Conservation (phyloP, 2,113 vertebrate species). For the Pycnonotus jocosus region DNA sequence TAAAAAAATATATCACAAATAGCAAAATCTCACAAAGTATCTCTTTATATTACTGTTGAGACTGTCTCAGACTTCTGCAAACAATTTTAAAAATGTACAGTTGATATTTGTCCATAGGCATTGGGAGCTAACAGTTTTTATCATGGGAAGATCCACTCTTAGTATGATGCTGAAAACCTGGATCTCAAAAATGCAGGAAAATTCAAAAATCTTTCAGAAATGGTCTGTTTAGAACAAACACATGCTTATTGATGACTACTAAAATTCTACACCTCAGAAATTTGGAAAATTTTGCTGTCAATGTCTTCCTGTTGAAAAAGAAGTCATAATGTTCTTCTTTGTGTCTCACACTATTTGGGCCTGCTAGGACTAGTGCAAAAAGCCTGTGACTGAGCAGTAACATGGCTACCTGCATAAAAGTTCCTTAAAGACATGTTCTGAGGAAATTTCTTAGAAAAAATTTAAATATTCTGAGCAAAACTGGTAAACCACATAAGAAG, state of each 20-base stretch:
- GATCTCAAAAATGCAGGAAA: not conserved
- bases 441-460: not conserved
- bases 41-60: not conserved
- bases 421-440: not conserved
- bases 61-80: accelerated
- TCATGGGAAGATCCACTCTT: not conserved
- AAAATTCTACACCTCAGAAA: not conserved
- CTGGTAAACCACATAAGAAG: not conserved
- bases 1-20: not conserved
- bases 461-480: not conserved
- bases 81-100: not conserved
- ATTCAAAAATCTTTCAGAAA: not conserved
- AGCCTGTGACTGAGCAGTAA: not conserved
- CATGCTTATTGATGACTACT: not conserved
- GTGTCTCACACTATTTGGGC: not conserved
- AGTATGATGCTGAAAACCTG: not conserved
- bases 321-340: not conserved
- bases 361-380: not conserved
- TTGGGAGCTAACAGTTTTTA: not conserved
- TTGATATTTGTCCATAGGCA: not conserved
- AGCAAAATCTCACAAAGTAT: not conserved
- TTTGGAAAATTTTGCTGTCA: not conserved
- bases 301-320: not conserved
- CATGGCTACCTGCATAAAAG: not conserved
- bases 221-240: not conserved